A percentile compares a stretch with the other conserved stretches of the same genome.
phyloP scores from a whole-genome alignment of 2,113 vertebrate species.

The Nematolebias whitei region DNA sequence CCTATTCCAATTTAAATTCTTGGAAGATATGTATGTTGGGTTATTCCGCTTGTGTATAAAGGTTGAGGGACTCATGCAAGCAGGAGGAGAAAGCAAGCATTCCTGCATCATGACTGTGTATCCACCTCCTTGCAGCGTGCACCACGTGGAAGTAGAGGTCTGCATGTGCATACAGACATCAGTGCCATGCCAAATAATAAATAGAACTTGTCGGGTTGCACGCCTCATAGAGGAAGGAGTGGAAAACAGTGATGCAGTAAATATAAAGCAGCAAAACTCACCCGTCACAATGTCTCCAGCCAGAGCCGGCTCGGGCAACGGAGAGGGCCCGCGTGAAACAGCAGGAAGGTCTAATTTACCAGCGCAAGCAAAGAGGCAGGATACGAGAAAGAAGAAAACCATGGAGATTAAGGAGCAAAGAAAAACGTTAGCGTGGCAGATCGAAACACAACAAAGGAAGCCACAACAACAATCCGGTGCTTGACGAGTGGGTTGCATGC shows the following conservation, averaged over 20 bases:
- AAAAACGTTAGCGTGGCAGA: conserved; percentile 71
- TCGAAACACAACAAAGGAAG: conserved; percentile 67
- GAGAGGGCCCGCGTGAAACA: conserved; percentile 92
- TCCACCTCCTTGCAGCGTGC: conserved; percentile 56
- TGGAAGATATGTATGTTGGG: background rate
- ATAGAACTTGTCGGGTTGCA: conserved; percentile 37
- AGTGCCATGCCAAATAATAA: conserved; percentile 12
- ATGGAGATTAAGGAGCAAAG: conserved; percentile 63
- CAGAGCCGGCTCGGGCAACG: conserved; percentile 89
- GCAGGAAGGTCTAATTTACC: conserved; percentile 94
- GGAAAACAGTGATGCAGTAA: conserved; percentile 50
- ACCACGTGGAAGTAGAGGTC: conserved; percentile 22
- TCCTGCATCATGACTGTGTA: conserved; percentile 48
- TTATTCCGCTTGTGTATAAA: conserved; percentile 11
- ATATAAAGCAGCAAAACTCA: conserved; percentile 81
- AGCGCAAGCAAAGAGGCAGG: conserved; percentile 77
- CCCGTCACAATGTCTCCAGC: conserved; percentile 95
- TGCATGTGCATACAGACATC: conserved; percentile 36
- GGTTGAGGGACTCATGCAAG: conserved; percentile 40
- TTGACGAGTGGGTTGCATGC: conserved; percentile 70
- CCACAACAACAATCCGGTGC: conserved; percentile 51
- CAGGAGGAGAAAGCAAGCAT: conserved; percentile 38
- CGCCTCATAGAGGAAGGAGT: conserved; percentile 37
- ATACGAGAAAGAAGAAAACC: conserved; percentile 72
- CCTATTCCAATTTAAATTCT: background rate